These are phyloP conservation scores for Canis aureus DNA, from an alignment of 2,113 vertebrate genomes.

Conservation along the genomic window DNA sequence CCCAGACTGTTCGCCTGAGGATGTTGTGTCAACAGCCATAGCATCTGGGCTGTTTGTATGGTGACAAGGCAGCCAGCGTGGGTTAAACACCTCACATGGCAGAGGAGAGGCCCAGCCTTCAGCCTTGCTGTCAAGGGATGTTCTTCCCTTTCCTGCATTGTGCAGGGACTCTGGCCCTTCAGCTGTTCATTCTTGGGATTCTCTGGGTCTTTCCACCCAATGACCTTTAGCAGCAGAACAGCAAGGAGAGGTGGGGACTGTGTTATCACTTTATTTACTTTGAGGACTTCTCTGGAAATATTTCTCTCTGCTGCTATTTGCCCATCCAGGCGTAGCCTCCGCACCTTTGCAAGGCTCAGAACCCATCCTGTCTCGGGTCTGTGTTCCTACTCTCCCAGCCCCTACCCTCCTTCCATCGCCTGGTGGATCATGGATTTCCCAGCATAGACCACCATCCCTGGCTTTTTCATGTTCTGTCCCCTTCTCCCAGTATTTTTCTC, in stretches of 20 bases:
- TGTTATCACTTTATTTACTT: neutral
- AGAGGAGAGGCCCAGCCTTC: neutral
- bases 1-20: neutral
- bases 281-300: conserved; percentile 47
- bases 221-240: neutral
- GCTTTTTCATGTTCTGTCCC: neutral
- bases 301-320: neutral
- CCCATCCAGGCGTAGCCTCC: neutral
- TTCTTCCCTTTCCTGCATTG: neutral
- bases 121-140: neutral
- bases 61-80: neutral
- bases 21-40: conserved; percentile 35
- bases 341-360: neutral
- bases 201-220: conserved; percentile 4
- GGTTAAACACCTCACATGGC: neutral
- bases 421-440: neutral
- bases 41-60: conserved; percentile 38
- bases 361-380: neutral
- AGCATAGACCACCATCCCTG: neutral
- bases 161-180: neutral
- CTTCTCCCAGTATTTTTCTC: neutral
- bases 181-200: neutral
- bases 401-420: neutral
- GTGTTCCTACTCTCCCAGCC: neutral
- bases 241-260: neutral